These are phyloP conservation scores for Sander vitreus DNA, from an alignment of 2,113 vertebrate species.

Conservation along the genomic window DNA sequence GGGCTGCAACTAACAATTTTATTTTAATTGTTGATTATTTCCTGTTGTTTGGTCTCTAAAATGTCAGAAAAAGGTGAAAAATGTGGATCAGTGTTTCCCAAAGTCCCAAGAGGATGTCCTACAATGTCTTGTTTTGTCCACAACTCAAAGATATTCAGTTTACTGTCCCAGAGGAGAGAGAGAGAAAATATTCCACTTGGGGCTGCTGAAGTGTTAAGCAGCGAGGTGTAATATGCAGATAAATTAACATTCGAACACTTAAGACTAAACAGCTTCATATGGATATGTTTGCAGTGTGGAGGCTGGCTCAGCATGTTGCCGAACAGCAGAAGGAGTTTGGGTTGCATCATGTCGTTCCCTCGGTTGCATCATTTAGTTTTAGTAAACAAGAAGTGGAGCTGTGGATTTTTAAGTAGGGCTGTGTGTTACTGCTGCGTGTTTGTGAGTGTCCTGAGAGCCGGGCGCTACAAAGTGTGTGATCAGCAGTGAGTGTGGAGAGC, in stretches of 20 bases:
- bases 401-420: neutral
- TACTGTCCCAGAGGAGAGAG: too few species aligned
- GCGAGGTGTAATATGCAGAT: neutral
- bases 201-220: neutral
- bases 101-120: too few species aligned
- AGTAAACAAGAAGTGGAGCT: constrained; percentile 45
- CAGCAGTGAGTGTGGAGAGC: too few species aligned
- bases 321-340: constrained; percentile 20
- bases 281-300: constrained; percentile 2
- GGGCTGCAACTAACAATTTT: too few species aligned
- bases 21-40: neutral
- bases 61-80: too few species aligned
- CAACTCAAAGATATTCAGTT: neutral
- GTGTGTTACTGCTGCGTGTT: neutral
- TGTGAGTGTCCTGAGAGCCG: neutral
- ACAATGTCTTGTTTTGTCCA: too few species aligned
- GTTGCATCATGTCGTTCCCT: constrained; percentile 53
- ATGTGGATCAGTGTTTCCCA: too few species aligned
- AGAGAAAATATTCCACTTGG: neutral
- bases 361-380: constrained; percentile 45
- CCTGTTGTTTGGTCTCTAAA: too few species aligned
- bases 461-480: neutral
- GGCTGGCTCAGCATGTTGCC: constrained; percentile 48
- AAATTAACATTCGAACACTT: constrained; percentile 10
- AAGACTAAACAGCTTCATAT: neutral